These are phyloP conservation scores for Potamilus streckersoni DNA, from an alignment of 1,140 invertebrate species.

Conservation along the genomic window DNA sequence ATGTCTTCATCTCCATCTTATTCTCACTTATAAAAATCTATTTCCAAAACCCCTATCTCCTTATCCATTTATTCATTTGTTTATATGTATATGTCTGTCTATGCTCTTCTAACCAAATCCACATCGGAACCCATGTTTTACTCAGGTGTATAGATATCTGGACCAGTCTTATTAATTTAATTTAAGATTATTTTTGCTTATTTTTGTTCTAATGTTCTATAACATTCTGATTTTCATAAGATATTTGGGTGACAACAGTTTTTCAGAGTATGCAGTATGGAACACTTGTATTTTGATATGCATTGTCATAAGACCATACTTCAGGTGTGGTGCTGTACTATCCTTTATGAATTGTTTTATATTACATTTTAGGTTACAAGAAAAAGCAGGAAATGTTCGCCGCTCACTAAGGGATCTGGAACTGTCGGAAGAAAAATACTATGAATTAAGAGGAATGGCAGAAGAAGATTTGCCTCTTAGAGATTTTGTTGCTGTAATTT, in stretches of 20 bases:
- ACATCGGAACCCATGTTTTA: too few relatives aligned
- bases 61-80: too few relatives aligned
- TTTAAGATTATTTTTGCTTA: too few relatives aligned
- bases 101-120: too few relatives aligned
- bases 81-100: too few relatives aligned
- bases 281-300: too few relatives aligned
- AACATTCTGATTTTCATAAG: background rate
- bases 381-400: slow-evolving; percentile 63
- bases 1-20: too few relatives aligned
- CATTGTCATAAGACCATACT: background rate
- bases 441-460: slow-evolving; percentile 52
- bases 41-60: too few relatives aligned
- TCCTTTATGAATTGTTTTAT: too few relatives aligned
- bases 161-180: too few relatives aligned
- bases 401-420: slow-evolving; percentile 57
- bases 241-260: background rate
- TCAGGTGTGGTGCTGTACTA: background rate
- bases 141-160: too few relatives aligned
- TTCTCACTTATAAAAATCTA: too few relatives aligned
- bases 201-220: background rate
- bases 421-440: slow-evolving; percentile 64
- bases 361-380: slow-evolving; percentile 44
- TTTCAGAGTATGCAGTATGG: background rate
- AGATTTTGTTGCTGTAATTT: slow-evolving; percentile 66
- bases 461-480: slow-evolving; percentile 63